These are phyloP conservation scores for Ptilorrhoa leucosticta DNA, from an alignment of 2,113 vertebrate genomes.

Conservation along the genomic window DNA sequence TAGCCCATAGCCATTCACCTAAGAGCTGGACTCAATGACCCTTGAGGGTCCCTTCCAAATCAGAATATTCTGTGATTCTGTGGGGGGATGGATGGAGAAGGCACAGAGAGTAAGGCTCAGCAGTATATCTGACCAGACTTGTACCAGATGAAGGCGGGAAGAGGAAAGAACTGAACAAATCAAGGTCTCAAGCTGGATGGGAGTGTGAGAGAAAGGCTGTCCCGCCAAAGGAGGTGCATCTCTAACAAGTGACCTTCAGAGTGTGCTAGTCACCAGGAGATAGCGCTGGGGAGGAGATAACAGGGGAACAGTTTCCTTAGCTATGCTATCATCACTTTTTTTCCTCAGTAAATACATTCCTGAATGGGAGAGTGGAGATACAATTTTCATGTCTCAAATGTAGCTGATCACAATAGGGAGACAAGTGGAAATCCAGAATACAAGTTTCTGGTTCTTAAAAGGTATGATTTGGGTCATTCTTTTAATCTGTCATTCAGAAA, in stretches of 20 bases:
- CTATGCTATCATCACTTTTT: not conserved
- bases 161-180: not conserved
- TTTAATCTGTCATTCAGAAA: not conserved
- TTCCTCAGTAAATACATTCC: not conserved
- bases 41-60: not conserved
- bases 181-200: not conserved
- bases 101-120: not conserved
- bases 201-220: not conserved
- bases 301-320: not conserved
- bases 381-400: not conserved
- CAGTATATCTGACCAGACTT: not conserved
- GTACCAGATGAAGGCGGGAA: not conserved
- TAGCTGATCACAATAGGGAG: not conserved
- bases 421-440: not conserved
- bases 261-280: not conserved
- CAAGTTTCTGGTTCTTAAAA: not conserved
- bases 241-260: not conserved
- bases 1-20: not conserved
- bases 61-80: not conserved
- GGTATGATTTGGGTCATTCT: not conserved
- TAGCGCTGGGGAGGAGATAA: not conserved
- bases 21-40: not conserved
- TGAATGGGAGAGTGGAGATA: not conserved
- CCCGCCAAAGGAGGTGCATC: not conserved
- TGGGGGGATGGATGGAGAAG: not conserved